Evolutionary conservation across 2,797 vertebrate genomes (phyloP).

Genomic region (Scarus forsteni): DNA sequence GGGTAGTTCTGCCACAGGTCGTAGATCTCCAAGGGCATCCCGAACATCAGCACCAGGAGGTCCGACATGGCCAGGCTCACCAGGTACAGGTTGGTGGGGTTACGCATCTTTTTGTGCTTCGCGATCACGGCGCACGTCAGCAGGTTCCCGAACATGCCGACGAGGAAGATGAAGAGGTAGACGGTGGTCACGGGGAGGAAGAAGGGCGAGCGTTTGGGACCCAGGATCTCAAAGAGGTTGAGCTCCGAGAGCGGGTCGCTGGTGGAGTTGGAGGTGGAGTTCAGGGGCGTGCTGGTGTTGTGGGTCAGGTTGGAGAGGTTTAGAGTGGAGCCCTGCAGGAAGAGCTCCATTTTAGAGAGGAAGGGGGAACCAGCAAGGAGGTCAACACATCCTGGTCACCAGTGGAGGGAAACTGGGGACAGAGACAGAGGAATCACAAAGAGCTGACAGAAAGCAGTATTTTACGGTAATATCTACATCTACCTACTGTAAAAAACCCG

Average conservation of each 20-base stretch:
- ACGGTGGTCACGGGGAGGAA: slow-evolving; percentile 78
- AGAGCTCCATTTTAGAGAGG: slow-evolving; percentile 62
- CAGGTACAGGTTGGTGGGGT: slow-evolving; percentile 86
- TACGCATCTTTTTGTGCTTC: slow-evolving; percentile 85
- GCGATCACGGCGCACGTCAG: slow-evolving; percentile 85
- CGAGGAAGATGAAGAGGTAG: slow-evolving; percentile 84
- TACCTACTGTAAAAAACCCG: too few species aligned
- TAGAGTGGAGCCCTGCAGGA: slow-evolving; percentile 35
- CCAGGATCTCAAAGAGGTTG: slow-evolving; percentile 79
- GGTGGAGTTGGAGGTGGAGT: slow-evolving; percentile 70
- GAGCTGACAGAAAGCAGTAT: neutral
- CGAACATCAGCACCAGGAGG: slow-evolving; percentile 84
- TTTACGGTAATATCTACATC: too few species aligned
- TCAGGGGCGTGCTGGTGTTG: slow-evolving; percentile 59
- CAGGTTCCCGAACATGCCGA: slow-evolving; percentile 82
- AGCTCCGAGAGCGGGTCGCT: slow-evolving; percentile 63
- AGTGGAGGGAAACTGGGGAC: neutral
- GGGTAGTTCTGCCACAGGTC: slow-evolving; percentile 89
- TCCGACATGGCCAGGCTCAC: slow-evolving; percentile 85
- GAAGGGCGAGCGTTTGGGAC: slow-evolving; percentile 84
- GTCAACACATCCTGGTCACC: slow-evolving; percentile 48
- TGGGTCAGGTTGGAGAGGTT: slow-evolving; percentile 63
- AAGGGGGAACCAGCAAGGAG: neutral
- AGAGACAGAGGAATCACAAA: neutral
- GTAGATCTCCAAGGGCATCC: slow-evolving; percentile 87